Conservation (phyloP, 2,888 invertebrate species). For the Drosophila paranaensis region DNA sequence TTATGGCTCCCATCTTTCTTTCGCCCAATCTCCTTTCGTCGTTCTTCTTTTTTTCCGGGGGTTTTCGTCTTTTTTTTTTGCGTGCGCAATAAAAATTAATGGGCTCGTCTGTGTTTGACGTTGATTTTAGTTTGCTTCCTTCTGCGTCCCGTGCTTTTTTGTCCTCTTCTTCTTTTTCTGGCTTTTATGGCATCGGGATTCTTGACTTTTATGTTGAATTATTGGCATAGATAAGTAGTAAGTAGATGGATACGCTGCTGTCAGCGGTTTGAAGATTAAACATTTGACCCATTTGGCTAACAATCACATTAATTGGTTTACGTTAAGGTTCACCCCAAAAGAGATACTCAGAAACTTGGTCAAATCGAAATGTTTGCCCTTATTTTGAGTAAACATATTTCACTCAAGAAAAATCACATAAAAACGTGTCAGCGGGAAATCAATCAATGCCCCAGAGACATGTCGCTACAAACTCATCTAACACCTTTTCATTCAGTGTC, state of each 20-base stretch:
- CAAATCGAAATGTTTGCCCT: slow-evolving; percentile 15
- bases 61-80: slow-evolving; percentile 55
- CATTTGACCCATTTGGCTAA: slow-evolving; percentile 18
- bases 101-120: slow-evolving; percentile 70
- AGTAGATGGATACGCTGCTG: slow-evolving; percentile 45
- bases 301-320: slow-evolving; percentile 44
- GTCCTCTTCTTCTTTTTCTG: slow-evolving; percentile 6
- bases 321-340: slow-evolving; percentile 19
- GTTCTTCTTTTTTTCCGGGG: slow-evolving; percentile 4
- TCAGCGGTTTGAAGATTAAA: slow-evolving; percentile 60
- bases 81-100: slow-evolving; percentile 70
- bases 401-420: slow-evolving; percentile 23
- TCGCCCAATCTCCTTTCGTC: slow-evolving; percentile 12
- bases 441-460: slow-evolving; percentile 47
- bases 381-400: slow-evolving; percentile 30
- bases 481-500: slow-evolving; percentile 7
- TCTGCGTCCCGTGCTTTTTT: background rate
- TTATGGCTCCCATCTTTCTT: slow-evolving; percentile 6
- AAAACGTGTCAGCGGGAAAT: slow-evolving; percentile 30
- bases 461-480: slow-evolving; percentile 17
- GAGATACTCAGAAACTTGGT: slow-evolving; percentile 25
- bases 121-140: slow-evolving; percentile 72
- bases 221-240: slow-evolving; percentile 53
- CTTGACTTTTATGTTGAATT: slow-evolving; percentile 62
- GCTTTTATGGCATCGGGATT: slow-evolving; percentile 49